Evolutionary conservation across 2,797 vertebrate species (phyloP).

Genomic region (Onychomys leucogaster): DNA sequence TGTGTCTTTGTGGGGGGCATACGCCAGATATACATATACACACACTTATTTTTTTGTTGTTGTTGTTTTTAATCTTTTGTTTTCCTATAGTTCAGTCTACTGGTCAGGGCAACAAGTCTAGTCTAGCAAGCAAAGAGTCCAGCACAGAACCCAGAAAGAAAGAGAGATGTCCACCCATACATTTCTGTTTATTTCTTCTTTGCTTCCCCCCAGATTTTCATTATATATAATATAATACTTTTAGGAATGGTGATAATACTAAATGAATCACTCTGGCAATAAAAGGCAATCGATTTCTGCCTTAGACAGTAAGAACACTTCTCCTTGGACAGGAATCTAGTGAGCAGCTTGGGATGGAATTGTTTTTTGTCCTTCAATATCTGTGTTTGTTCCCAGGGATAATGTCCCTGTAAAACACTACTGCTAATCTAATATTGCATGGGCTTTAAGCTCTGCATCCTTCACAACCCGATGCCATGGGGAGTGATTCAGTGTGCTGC

Average conservation of each 20-base stretch:
- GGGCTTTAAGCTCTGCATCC: conserved; percentile 17
- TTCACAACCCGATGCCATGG: background rate
- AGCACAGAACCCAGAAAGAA: background rate
- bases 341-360: background rate
- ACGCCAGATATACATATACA: no score
- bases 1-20: background rate
- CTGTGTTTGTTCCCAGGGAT: conserved; percentile 56
- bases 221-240: background rate
- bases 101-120: background rate
- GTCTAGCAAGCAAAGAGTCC: background rate
- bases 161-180: background rate
- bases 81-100: background rate
- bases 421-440: conserved; percentile 47
- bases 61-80: background rate
- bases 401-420: conserved; percentile 56
- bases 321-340: conserved; percentile 47
- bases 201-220: conserved; percentile 25
- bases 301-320: conserved; percentile 11
- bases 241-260: background rate
- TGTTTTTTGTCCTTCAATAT: conserved; percentile 65
- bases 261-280: conserved; percentile 5
- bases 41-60: background rate
- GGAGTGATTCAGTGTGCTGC: background rate
- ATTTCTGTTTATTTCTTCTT: conserved; percentile 10
- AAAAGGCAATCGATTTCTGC: conserved; percentile 53